These are phyloP conservation scores for Myrmecobius fasciatus DNA, from an alignment of 2,113 vertebrate species.

Conservation along the genomic window DNA sequence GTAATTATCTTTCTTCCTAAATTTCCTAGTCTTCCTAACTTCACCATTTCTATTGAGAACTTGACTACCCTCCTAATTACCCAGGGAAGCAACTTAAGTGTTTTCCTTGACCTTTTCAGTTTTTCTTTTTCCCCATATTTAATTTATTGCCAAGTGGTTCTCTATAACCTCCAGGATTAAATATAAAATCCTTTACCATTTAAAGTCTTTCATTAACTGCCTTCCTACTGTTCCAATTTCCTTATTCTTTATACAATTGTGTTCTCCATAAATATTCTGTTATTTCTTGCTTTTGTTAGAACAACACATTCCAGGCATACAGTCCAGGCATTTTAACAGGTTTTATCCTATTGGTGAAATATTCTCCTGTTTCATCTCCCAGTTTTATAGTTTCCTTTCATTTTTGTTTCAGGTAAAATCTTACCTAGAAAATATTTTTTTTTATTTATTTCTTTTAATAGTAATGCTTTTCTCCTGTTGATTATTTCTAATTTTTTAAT, in stretches of 20 bases:
- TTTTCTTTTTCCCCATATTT: background rate
- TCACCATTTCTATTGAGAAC: background rate
- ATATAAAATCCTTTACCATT: background rate
- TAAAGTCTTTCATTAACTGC: background rate
- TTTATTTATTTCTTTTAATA: background rate
- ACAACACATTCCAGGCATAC: background rate
- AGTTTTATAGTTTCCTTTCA: background rate
- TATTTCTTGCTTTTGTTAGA: background rate
- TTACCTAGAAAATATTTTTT: background rate
- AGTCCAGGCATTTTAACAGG: background rate
- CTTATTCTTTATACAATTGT: rapidly evolving
- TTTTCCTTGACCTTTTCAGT: background rate
- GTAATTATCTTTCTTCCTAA: too few relatives aligned
- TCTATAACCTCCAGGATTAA: background rate
- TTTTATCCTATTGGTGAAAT: background rate
- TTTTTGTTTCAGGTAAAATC: background rate
- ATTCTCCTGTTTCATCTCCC: background rate
- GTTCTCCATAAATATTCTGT: background rate
- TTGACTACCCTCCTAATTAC: background rate
- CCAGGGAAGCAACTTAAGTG: background rate
- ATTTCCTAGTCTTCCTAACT: too few relatives aligned
- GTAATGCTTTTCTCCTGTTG: background rate
- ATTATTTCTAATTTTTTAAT: background rate
- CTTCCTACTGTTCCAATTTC: rapidly evolving
- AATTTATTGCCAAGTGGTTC: background rate